phyloP scores from a whole-genome alignment of 1,140 invertebrate genomes.

The Ceratina calcarata region DNA sequence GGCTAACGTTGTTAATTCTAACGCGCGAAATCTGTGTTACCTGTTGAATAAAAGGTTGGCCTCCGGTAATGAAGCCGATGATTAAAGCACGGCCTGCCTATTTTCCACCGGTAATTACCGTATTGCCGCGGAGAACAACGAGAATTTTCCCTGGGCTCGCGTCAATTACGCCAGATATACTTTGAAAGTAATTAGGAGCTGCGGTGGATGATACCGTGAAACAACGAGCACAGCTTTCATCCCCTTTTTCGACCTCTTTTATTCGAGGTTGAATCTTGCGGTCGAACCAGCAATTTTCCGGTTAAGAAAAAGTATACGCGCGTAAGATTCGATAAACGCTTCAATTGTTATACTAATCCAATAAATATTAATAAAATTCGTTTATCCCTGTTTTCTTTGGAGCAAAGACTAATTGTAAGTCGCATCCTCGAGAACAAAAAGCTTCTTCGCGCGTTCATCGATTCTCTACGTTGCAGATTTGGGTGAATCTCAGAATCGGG shows the following conservation, averaged over 20 bases:
- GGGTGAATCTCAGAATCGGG: not conserved
- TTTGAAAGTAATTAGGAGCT: constrained; percentile 30
- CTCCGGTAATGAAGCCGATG: constrained; percentile 56
- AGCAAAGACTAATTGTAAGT: no score
- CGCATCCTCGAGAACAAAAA: no score
- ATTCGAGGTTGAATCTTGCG: no score
- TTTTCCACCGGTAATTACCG: constrained; percentile 51
- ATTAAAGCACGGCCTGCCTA: constrained; percentile 44
- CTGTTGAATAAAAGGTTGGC: constrained; percentile 53
- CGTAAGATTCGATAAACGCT: no score
- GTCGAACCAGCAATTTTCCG: not conserved
- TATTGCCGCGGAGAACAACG: constrained; percentile 42
- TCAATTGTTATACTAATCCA: not conserved
- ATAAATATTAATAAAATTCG: no score
- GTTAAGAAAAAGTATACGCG: not conserved
- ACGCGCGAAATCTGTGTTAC: constrained; percentile 50
- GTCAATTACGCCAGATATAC: constrained; percentile 46
- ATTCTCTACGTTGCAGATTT: constrained; percentile 2
- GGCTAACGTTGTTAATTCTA: constrained; percentile 52
- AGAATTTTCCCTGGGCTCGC: constrained; percentile 18
- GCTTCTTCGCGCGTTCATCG: not conserved
- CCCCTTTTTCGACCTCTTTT: no score
- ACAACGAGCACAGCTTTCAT: not conserved
- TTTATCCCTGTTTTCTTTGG: no score
- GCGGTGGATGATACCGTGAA: constrained; percentile 19